These are phyloP conservation scores for Caranx ignobilis DNA, from an alignment of 2,113 vertebrate genomes.

Conservation along the genomic window DNA sequence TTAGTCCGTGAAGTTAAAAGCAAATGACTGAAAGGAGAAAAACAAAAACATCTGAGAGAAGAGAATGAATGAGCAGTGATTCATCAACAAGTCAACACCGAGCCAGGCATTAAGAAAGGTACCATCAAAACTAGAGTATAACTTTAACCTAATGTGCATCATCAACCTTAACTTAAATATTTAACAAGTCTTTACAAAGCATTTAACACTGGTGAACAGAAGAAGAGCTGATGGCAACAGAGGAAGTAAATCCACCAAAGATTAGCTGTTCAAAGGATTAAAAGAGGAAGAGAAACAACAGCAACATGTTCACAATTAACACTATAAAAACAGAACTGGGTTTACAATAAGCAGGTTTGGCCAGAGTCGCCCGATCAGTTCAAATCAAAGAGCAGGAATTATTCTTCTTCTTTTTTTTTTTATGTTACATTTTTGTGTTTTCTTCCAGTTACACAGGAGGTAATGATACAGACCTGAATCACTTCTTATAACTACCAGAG, in stretches of 20 bases:
- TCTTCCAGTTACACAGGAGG: slow-evolving; percentile 60
- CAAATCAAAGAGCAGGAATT: slow-evolving; percentile 3
- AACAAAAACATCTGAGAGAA: slow-evolving; percentile 23
- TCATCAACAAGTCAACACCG: slow-evolving; percentile 46
- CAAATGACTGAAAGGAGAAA: slow-evolving; percentile 33
- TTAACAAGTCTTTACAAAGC: slow-evolving; percentile 67
- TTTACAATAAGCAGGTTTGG: slow-evolving; percentile 3
- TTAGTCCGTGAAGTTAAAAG: slow-evolving; percentile 69
- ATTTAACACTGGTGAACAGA: slow-evolving; percentile 76
- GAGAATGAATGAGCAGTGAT: slow-evolving; percentile 34
- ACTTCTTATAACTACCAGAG: slow-evolving; percentile 28
- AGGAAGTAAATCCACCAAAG: slow-evolving; percentile 32
- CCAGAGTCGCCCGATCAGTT: slow-evolving; percentile 28
- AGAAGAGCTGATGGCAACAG: slow-evolving; percentile 31
- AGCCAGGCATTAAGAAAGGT: slow-evolving; percentile 27
- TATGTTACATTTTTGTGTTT: neutral
- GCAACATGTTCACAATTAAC: slow-evolving; percentile 50
- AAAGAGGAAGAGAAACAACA: slow-evolving; percentile 7
- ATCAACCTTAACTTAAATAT: slow-evolving; percentile 66
- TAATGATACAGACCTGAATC: slow-evolving; percentile 42
- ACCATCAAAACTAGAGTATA: slow-evolving; percentile 37
- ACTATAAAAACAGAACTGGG: slow-evolving; percentile 41
- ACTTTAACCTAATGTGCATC: slow-evolving; percentile 47
- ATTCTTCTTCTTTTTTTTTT: neutral
- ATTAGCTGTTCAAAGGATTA: slow-evolving; percentile 4